Conservation (phyloP, 2,797 vertebrate species). For the Poliocrania exsul region DNA sequence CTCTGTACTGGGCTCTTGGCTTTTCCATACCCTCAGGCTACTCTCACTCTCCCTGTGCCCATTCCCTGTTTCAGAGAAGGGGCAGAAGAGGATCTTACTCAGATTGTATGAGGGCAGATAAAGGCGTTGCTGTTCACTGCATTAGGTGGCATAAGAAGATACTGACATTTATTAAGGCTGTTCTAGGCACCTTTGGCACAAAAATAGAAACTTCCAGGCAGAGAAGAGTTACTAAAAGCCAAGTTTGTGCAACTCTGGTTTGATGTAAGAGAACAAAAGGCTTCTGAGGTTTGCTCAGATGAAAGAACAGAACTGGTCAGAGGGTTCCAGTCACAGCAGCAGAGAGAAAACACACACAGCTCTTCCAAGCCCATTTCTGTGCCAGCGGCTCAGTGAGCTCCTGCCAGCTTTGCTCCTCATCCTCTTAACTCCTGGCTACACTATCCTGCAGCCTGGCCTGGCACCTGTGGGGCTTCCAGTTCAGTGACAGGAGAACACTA, state of each 20-base stretch:
- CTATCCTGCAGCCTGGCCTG: background rate
- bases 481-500: background rate
- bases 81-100: background rate
- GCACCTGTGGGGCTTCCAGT: background rate
- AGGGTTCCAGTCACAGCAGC: background rate
- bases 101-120: background rate
- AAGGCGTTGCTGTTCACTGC: background rate
- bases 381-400: background rate
- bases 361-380: background rate
- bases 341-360: rapidly evolving
- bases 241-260: background rate
- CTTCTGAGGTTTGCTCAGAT: background rate
- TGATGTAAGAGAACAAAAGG: background rate
- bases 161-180: background rate
- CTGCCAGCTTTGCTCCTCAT: background rate
- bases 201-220: background rate
- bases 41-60: background rate
- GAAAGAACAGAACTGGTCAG: background rate
- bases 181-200: background rate
- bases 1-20: background rate
- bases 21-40: background rate
- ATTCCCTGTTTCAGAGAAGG: background rate
- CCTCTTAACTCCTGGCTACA: background rate
- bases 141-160: background rate
- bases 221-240: background rate